Evolutionary conservation across 1,140 invertebrate genomes (phyloP).

Genomic region (Cotesia typhae): DNA sequence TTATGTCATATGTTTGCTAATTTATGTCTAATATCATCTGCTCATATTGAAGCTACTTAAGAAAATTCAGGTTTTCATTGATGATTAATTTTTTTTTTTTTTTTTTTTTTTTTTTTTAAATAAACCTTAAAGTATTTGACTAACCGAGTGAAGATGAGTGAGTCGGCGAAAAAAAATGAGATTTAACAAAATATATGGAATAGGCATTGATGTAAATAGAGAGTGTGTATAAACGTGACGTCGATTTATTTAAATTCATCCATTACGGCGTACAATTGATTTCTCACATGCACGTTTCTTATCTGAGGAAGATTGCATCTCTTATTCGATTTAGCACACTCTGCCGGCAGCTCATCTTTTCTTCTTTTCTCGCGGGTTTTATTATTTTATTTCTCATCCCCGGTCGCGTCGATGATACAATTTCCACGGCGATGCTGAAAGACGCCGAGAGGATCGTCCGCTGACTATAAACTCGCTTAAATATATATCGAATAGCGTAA

Average conservation of each 20-base stretch:
- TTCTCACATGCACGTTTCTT: constrained; percentile 17
- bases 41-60: too few species aligned
- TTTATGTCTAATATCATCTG: too few species aligned
- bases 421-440: constrained; percentile 22
- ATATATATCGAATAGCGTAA: constrained; percentile 34
- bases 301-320: constrained; percentile 25
- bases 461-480: constrained; percentile 34
- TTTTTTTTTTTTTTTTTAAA: too few species aligned
- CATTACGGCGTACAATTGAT: constrained; percentile 6
- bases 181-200: too few species aligned
- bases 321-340: constrained; percentile 18
- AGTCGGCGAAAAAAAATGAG: too few species aligned
- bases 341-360: background rate
- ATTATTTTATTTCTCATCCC: constrained; percentile 1
- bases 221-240: too few species aligned
- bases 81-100: too few species aligned
- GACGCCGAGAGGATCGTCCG: constrained; percentile 24
- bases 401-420: constrained; percentile 34
- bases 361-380: constrained; percentile 18
- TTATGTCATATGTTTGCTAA: constrained; percentile 10
- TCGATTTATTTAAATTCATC: too few species aligned
- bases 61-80: too few species aligned
- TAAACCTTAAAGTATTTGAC: too few species aligned
- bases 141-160: too few species aligned
- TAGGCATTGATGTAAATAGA: background rate